Base-by-base conservation (phyloP, 2,113 vertebrate genomes). In the Ancistrus triradiatus region DNA sequence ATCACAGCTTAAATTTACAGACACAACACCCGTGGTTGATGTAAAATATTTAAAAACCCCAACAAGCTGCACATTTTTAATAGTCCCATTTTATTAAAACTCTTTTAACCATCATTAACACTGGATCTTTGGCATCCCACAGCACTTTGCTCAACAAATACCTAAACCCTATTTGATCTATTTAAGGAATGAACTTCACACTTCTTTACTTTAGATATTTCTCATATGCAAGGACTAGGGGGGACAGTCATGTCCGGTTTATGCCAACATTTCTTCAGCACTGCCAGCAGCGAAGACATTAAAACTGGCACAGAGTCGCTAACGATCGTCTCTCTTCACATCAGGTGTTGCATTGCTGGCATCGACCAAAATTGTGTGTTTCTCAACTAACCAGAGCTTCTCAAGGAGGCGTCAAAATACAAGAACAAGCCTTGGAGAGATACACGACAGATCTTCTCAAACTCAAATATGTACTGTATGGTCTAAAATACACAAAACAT, bases 81-180 rank as follows among this genome's bases (percentile, higher is more conserved):
- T 68, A 68, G 49, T 64, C 53, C 53, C 59, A 59, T 73, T 74
- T 74, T 74, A 74, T 69, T 74, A 52, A 70, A 70, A 31, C 65
- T 77, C 69, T 75, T 70, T 72, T 73, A 56, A 64, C 67, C 66
- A 24, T 59, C 50, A 53, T 59, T n/a, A 68, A 70, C 74, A 75
- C 66, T 76, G 78, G 71, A 73, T 80, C 74, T 80, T 80, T 78
- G 78, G 78, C 74, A 72, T 75, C 76, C 72, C 68, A 79, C 72
- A 63, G 77, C 70, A 80, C 73, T 62, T 52, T n/a, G n/a, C n/a
- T 59, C 38, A 78, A 81, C 80, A 63, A 65, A 70, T 63, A 74
- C 62, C 59, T 55, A 59, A 68, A 60, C 68, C 60, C 61, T 47
- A 63, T 48, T 63, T 66, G 33, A 60, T 50, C 70, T 64, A 73